These are phyloP conservation scores for Augochlora pura DNA, from an alignment of 1,140 invertebrate species.

Conservation along the genomic window DNA sequence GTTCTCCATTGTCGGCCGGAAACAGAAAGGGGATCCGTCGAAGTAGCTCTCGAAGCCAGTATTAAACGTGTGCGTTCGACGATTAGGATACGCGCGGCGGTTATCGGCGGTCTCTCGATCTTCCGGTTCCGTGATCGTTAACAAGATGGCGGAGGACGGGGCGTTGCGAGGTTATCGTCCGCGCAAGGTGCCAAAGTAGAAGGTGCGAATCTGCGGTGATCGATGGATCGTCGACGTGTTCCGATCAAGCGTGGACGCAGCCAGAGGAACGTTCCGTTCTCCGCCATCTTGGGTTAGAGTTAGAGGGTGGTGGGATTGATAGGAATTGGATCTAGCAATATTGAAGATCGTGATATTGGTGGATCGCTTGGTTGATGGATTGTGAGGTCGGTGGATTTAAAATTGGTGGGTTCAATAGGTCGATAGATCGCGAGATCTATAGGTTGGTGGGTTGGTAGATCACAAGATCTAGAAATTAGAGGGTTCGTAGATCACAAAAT, in stretches of 20 bases:
- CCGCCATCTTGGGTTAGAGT: too few species aligned
- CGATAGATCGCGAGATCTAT: not conserved
- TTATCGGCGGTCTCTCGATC: slow-evolving; percentile 22
- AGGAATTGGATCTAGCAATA: too few species aligned
- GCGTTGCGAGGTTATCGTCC: slow-evolving; percentile 27
- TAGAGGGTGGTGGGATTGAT: too few species aligned
- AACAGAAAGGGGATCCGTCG: slow-evolving; percentile 62
- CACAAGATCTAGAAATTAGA: too few species aligned
- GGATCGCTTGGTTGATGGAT: too few species aligned
- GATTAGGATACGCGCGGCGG: slow-evolving; percentile 11
- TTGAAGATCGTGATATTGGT: too few species aligned
- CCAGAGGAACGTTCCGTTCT: slow-evolving; percentile 50
- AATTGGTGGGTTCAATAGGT: too few species aligned
- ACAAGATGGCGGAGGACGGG: not conserved
- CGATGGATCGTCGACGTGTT: slow-evolving; percentile 7
- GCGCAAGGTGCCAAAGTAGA: slow-evolving; percentile 74
- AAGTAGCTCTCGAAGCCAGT: slow-evolving; percentile 73
- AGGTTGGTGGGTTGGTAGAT: too few species aligned
- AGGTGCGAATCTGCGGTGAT: slow-evolving; percentile 58
- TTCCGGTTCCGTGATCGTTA: slow-evolving; percentile 4
- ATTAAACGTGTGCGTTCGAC: slow-evolving; percentile 72
- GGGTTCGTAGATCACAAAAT: too few species aligned
- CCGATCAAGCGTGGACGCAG: slow-evolving; percentile 24
- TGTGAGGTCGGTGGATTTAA: too few species aligned
- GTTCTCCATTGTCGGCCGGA: slow-evolving; percentile 66